Evolutionary conservation across 2,888 invertebrate genomes (phyloP).

Genomic region (Drosophila vallismaia): DNA sequence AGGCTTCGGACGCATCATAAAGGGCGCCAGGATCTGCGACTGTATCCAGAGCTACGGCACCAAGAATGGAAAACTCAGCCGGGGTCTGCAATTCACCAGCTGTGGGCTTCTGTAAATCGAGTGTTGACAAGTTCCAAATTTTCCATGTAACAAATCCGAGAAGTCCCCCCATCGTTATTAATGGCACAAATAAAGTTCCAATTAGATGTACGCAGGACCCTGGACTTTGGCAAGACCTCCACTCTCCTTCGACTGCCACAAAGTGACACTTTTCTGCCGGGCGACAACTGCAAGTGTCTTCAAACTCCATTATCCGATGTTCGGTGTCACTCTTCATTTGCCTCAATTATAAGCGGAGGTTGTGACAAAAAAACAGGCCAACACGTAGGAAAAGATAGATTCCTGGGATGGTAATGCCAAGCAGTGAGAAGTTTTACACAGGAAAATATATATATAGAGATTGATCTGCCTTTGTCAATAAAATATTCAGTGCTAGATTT

Average conservation of each 20-base stretch:
- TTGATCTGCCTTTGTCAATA: background rate
- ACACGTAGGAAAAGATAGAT: constrained; percentile 2
- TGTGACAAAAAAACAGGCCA: constrained; percentile 13
- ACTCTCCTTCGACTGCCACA: constrained; percentile 22
- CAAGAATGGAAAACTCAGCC: constrained; percentile 76
- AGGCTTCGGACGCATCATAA: constrained; percentile 75
- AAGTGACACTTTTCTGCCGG: constrained; percentile 33
- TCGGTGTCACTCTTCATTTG: constrained; percentile 81
- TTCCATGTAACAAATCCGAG: constrained; percentile 2
- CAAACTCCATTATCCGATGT: constrained; percentile 80
- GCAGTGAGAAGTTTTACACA: background rate
- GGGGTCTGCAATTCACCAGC: constrained; percentile 57
- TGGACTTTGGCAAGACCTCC: constrained; percentile 23
- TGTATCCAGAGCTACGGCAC: constrained; percentile 73
- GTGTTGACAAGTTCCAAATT: constrained; percentile 14
- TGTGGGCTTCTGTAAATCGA: constrained; percentile 65
- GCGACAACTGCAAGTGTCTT: constrained; percentile 61
- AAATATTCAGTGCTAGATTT: too few species aligned
- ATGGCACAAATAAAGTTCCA: constrained; percentile 34
- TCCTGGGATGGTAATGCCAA: background rate
- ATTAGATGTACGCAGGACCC: constrained; percentile 38
- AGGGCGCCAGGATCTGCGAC: constrained; percentile 66
- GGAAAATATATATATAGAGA: background rate
- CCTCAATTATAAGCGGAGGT: constrained; percentile 67
- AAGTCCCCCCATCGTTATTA: background rate